A percentile compares a stretch with the other conserved stretches of the same genome.
These are phyloP conservation scores for Proisotoma minuta DNA, from an alignment of 2,888 invertebrate species.

Conservation along the genomic window DNA sequence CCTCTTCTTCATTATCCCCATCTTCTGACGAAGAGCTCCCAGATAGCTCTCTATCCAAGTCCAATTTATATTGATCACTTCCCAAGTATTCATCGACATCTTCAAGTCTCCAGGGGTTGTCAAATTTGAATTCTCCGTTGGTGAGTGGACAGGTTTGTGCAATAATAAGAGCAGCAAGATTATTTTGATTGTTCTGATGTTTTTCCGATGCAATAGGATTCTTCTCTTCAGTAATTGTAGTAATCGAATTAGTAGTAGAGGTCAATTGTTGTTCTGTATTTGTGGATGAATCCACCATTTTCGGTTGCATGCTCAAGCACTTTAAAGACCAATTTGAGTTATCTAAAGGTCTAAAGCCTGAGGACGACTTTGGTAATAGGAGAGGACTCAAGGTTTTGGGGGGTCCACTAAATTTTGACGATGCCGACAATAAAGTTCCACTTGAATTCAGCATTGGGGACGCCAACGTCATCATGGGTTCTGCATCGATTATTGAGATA, in stretches of 20 bases:
- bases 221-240: background rate
- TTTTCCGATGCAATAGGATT: background rate
- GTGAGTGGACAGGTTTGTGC: background rate
- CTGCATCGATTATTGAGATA: conserved; percentile 9
- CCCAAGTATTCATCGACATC: conserved; percentile 18
- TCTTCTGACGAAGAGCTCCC: background rate
- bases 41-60: background rate
- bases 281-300: conserved; percentile 33
- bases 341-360: background rate
- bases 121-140: conserved; percentile 22
- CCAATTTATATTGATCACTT: conserved; percentile 13
- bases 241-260: conserved; percentile 1
- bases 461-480: conserved; percentile 12
- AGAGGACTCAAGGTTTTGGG: conserved; percentile 30
- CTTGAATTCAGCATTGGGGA: background rate
- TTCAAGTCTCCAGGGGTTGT: conserved; percentile 21
- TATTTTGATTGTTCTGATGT: background rate
- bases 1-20: background rate
- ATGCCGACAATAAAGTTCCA: conserved; percentile 13
- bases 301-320: conserved; percentile 23
- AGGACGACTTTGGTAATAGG: conserved; percentile 5
- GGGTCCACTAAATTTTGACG: conserved; percentile 24
- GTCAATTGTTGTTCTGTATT: conserved; percentile 23
- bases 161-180: background rate
- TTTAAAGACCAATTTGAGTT: conserved; percentile 7